These are phyloP conservation scores for Tenualosa ilisha DNA, from an alignment of 2,797 vertebrate species.

Conservation along the genomic window DNA sequence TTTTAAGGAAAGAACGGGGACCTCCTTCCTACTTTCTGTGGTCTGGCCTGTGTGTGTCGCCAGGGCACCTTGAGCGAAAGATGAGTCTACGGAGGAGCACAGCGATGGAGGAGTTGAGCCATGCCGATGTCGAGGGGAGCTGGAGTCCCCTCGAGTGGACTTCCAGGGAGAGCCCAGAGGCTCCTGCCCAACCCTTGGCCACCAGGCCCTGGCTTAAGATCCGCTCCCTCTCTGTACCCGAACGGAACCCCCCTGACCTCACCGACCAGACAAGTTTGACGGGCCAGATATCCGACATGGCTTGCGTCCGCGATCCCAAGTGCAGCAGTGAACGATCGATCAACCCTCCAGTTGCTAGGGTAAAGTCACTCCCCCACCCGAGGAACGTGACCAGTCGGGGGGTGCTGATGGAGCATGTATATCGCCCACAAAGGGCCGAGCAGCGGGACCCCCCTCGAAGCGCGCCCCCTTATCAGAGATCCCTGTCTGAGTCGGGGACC, in stretches of 20 bases:
- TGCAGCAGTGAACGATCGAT: background rate
- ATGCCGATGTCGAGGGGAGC: background rate
- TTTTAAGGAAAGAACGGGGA: background rate
- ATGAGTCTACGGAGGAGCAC: slow-evolving; percentile 53
- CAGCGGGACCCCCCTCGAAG: slow-evolving; percentile 1
- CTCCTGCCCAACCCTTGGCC: slow-evolving; percentile 44
- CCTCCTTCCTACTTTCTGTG: background rate
- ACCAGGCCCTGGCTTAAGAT: slow-evolving; percentile 48
- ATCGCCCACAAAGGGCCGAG: slow-evolving; percentile 37
- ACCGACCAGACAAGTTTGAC: slow-evolving; percentile 54
- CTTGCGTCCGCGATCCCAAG: slow-evolving; percentile 17
- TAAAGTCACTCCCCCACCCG: slow-evolving; percentile 50
- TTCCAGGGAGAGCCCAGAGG: background rate
- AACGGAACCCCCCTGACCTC: slow-evolving; percentile 50
- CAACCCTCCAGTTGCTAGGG: slow-evolving; percentile 32
- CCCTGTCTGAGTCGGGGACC: slow-evolving; percentile 59
- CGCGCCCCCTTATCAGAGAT: slow-evolving; percentile 56
- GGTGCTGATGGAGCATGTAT: slow-evolving; percentile 37
- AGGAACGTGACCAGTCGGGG: slow-evolving; percentile 25
- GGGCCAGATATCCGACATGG: background rate
- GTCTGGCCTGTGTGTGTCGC: background rate
- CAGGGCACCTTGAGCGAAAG: slow-evolving; percentile 21
- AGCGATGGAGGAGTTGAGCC: slow-evolving; percentile 27
- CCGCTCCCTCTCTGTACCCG: slow-evolving; percentile 28
- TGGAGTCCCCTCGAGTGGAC: slow-evolving; percentile 23